Conservation (phyloP, 2,797 vertebrate species). For the Poeciliopsis infans region DNA sequence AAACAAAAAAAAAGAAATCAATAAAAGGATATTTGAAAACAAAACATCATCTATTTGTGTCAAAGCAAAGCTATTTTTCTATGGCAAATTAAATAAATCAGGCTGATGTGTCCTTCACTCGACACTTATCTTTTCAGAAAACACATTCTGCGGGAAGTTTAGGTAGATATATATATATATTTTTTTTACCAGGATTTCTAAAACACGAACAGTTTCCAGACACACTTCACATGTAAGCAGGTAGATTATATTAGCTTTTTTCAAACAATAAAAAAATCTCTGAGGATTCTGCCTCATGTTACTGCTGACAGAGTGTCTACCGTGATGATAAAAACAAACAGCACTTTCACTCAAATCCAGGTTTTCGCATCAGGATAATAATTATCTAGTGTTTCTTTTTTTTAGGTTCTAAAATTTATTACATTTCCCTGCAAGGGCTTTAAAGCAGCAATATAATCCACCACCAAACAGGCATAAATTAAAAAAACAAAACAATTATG, state of each 20-base stretch:
- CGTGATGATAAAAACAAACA: neutral
- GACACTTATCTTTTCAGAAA: constrained; percentile 7
- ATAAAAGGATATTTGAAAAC: no score
- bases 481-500: no score
- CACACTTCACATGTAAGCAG: constrained; percentile 1
- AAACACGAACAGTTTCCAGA: neutral
- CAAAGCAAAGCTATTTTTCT: no score
- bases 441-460: no score
- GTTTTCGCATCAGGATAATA: neutral
- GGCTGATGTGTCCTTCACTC: neutral
- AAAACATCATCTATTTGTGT: neutral
- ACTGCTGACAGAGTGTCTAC: neutral
- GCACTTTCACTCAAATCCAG: neutral
- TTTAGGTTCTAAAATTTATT: neutral
- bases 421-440: neutral
- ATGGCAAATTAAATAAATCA: neutral
- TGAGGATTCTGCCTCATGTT: constrained; percentile 5
- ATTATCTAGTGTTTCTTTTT: neutral
- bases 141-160: neutral
- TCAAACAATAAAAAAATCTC: constrained; percentile 2
- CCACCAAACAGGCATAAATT: no score
- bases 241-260: neutral
- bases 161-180: no score
- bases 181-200: neutral
- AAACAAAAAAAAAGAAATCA: no score